phyloP scores from a whole-genome alignment of 37 sponge, comb jelly and placozoan species.

The Theonella swinhoei region DNA sequence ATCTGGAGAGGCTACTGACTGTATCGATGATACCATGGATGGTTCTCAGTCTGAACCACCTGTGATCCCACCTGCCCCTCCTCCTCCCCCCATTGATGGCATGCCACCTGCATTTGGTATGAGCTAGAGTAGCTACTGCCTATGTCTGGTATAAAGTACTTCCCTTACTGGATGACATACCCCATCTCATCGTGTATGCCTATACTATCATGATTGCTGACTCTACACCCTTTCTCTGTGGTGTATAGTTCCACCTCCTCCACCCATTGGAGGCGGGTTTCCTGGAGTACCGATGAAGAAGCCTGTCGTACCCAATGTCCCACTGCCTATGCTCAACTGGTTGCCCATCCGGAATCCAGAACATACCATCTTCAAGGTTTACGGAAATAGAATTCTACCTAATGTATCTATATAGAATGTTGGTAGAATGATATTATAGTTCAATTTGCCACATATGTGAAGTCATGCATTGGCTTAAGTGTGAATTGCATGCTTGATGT shows the following conservation, averaged over 20 bases:
- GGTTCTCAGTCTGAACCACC: not conserved
- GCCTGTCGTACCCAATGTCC: constrained; percentile 60
- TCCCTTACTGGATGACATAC: not conserved
- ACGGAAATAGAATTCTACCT: not conserved
- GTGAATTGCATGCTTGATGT: not conserved
- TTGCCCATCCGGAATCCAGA: constrained; percentile 55
- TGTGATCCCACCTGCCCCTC: constrained; percentile 26
- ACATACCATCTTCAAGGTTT: constrained; percentile 75
- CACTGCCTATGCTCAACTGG: constrained; percentile 85
- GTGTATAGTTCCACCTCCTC: constrained; percentile 50
- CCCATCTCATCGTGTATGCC: not conserved
- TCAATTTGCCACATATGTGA: too few relatives aligned
- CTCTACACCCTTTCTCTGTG: not conserved
- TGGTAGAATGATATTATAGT: too few relatives aligned
- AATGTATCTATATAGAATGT: not conserved
- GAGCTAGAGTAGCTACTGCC: not conserved
- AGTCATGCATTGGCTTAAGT: not conserved
- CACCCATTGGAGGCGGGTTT: not conserved
- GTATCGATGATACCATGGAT: not conserved
- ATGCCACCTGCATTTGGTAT: constrained; percentile 48
- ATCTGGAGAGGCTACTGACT: not conserved
- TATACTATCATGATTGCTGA: not conserved
- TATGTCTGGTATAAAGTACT: not conserved
- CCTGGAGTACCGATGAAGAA: constrained; percentile 26
- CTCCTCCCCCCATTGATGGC: constrained; percentile 29